Conservation (phyloP, 2,888 invertebrate genomes). For the Ellobium chinense region DNA sequence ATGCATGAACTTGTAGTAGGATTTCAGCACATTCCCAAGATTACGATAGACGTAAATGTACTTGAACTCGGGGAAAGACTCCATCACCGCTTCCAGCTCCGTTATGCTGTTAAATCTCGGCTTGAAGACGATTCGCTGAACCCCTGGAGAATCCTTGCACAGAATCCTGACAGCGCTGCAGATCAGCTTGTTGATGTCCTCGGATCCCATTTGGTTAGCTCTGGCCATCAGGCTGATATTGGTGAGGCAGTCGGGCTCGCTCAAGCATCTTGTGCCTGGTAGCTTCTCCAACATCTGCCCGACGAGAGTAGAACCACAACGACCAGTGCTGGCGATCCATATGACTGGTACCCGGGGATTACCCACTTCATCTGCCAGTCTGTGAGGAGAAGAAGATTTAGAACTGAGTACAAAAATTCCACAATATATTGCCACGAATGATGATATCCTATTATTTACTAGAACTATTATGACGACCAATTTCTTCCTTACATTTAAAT, state of each 20-base stretch:
- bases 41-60: constrained; percentile 58
- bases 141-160: constrained; percentile 48
- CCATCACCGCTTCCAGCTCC: constrained; percentile 42
- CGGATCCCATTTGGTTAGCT: background rate
- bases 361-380: constrained; percentile 52
- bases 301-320: constrained; percentile 62
- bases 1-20: constrained; percentile 48
- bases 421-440: too few relatives aligned
- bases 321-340: constrained; percentile 59
- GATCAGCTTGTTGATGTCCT: constrained; percentile 43
- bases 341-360: constrained; percentile 52
- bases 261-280: constrained; percentile 52
- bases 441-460: too few relatives aligned
- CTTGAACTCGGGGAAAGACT: constrained; percentile 47
- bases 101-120: constrained; percentile 47
- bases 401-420: too few relatives aligned
- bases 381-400: background rate
- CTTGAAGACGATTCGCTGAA: constrained; percentile 52
- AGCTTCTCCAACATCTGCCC: constrained; percentile 56
- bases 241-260: constrained; percentile 57
- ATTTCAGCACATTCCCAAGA: constrained; percentile 51
- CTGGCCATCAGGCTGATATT: constrained; percentile 46
- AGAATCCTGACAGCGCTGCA: constrained; percentile 47
- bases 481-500: too few relatives aligned
- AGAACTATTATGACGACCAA: too few relatives aligned